Percentiles rank a stretch among this genome's conserved stretches.
phyloP scores from a whole-genome alignment of 2,888 invertebrate species.

The Ophraella communa region DNA sequence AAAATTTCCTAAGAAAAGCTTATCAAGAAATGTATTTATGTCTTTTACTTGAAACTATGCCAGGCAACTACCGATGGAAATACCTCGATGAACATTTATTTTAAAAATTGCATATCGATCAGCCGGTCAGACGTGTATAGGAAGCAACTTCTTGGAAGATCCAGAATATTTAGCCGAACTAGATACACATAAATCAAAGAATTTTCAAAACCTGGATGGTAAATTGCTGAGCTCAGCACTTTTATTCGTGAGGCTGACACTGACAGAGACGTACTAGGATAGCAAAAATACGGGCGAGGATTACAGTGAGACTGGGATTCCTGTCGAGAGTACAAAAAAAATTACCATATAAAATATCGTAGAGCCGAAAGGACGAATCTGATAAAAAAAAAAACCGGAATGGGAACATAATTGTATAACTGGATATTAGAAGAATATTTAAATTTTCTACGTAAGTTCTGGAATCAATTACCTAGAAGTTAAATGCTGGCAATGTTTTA shows the following conservation, averaged over 20 bases:
- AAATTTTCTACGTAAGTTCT: no score
- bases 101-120: slow-evolving; percentile 48
- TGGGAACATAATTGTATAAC: no score
- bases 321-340: not conserved
- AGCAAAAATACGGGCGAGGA: slow-evolving; percentile 3
- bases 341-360: not conserved
- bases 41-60: slow-evolving; percentile 32
- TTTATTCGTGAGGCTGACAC: slow-evolving; percentile 47
- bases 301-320: slow-evolving; percentile 9
- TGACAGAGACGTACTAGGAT: slow-evolving; percentile 30
- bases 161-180: slow-evolving; percentile 56
- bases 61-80: slow-evolving; percentile 34
- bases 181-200: slow-evolving; percentile 56
- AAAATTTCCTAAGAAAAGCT: no score
- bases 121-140: slow-evolving; percentile 36
- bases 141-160: slow-evolving; percentile 50
- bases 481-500: no score
- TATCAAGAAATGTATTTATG: not conserved
- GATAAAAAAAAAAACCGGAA: no score
- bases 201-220: slow-evolving; percentile 49
- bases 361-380: no score
- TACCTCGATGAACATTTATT: slow-evolving; percentile 39
- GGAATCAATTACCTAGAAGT: no score
- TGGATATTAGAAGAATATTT: no score
- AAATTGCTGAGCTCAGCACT: slow-evolving; percentile 56